Evolutionary conservation across 2,888 invertebrate species (phyloP).

Genomic region (Geophilus truncorum): DNA sequence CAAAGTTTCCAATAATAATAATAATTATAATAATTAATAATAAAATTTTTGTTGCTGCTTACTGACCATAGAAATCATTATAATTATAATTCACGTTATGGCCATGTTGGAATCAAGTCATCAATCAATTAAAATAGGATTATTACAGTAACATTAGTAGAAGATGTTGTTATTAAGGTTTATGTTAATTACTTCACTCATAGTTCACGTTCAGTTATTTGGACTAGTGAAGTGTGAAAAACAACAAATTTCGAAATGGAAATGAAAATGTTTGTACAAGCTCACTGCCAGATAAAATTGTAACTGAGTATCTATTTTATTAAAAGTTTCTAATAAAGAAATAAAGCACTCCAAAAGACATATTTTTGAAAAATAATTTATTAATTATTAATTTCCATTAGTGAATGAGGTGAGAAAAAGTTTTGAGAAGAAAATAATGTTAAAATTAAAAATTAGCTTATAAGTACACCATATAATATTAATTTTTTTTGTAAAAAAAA

Average conservation of each 20-base stretch:
- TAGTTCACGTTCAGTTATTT: not conserved
- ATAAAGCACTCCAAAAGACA: not conserved
- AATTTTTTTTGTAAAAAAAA: too few species aligned
- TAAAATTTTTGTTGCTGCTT: not conserved
- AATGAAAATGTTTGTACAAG: not conserved
- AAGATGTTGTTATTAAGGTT: not conserved
- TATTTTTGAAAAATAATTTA: constrained; percentile 4
- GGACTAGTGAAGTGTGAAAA: not conserved
- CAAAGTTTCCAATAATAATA: not conserved
- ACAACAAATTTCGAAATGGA: not conserved
- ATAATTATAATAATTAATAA: too few species aligned
- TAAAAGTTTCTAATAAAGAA: not conserved
- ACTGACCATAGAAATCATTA: not conserved
- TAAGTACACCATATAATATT: not conserved
- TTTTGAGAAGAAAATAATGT: not conserved
- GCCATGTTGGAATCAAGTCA: not conserved
- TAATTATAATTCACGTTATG: not conserved
- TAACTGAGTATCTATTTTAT: not conserved
- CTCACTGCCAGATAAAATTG: not conserved
- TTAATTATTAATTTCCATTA: constrained; percentile 20
- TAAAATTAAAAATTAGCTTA: not conserved
- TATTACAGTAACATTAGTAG: not conserved
- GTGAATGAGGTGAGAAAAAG: constrained; percentile 3
- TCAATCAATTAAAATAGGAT: not conserved
- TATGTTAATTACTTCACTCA: not conserved